Conservation (phyloP, 1,140 invertebrate species). For the Dendrolimus punctatus region DNA sequence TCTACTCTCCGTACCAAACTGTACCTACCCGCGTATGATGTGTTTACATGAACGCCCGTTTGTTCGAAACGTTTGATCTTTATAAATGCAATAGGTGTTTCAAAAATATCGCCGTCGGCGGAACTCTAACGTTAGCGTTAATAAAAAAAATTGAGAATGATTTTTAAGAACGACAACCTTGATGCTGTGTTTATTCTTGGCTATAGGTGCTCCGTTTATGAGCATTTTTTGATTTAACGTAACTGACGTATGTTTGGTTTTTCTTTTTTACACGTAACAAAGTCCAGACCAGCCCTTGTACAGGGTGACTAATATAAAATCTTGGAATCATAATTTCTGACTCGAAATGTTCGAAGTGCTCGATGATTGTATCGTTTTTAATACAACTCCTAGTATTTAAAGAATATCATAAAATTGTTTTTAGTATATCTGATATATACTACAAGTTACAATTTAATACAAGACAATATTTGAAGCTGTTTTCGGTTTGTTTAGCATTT, state of each 20-base stretch:
- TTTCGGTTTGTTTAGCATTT: too few relatives aligned
- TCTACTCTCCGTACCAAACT: conserved; percentile 2
- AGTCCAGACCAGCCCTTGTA: conserved; percentile 9
- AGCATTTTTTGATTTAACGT: conserved; percentile 30
- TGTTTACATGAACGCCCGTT: conserved; percentile 63
- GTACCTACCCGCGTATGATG: conserved; percentile 29
- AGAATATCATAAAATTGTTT: too few relatives aligned
- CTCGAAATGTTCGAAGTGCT: too few relatives aligned
- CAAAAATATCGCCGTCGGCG: conserved; percentile 56
- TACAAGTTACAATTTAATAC: too few relatives aligned
- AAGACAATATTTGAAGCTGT: too few relatives aligned
- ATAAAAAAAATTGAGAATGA: conserved; percentile 58
- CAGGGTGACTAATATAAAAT: conserved; percentile 1
- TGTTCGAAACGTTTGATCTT: conserved; percentile 66
- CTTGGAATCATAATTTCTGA: too few relatives aligned
- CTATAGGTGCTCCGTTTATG: conserved; percentile 36
- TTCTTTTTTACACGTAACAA: conserved; percentile 17
- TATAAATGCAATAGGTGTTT: conserved; percentile 70
- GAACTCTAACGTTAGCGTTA: conserved; percentile 45
- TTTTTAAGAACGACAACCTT: conserved; percentile 68
- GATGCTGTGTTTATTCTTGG: conserved; percentile 38
- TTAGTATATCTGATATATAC: too few relatives aligned
- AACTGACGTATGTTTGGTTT: conserved; percentile 36
- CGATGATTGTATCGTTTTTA: too few relatives aligned
- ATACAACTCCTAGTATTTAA: too few relatives aligned